Percentiles rank a stretch among this genome's conserved stretches.
Evolutionary conservation across 2,113 vertebrate genomes (phyloP).

Genomic region (Callipepla californica): DNA sequence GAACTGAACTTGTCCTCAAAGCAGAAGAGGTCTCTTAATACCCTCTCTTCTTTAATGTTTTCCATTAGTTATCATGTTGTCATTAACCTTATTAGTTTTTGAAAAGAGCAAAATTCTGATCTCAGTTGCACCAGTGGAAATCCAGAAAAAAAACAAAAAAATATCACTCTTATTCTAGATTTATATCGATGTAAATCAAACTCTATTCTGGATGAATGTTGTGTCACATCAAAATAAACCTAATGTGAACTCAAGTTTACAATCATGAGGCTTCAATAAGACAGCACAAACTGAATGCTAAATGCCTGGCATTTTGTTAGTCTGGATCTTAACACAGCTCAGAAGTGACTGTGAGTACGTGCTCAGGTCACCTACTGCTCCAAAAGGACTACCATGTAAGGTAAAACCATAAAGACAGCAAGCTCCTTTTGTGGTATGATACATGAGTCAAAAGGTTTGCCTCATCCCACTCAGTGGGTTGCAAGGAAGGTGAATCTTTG

Average conservation of each 20-base stretch:
- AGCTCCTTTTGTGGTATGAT: fast-evolving
- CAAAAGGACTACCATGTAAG: fast-evolving
- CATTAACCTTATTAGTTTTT: background rate
- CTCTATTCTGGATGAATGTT: background rate
- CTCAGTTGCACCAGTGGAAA: background rate
- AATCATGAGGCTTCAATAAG: background rate
- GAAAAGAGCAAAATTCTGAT: background rate
- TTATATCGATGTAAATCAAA: background rate
- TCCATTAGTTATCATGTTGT: background rate
- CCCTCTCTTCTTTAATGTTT: background rate
- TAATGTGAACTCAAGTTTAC: background rate
- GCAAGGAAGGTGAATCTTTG: background rate
- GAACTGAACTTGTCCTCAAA: background rate
- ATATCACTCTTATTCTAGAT: background rate
- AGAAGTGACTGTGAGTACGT: background rate
- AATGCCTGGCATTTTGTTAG: background rate
- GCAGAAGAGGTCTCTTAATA: background rate
- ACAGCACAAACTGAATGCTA: background rate
- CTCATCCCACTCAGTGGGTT: background rate
- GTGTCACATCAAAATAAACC: background rate
- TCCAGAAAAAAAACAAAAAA: background rate
- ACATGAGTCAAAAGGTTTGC: background rate
- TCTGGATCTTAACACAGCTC: background rate
- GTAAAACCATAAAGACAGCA: background rate
- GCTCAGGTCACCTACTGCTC: background rate